phyloP scores from a whole-genome alignment of 2,113 vertebrate genomes.

The Isurus oxyrinchus region DNA sequence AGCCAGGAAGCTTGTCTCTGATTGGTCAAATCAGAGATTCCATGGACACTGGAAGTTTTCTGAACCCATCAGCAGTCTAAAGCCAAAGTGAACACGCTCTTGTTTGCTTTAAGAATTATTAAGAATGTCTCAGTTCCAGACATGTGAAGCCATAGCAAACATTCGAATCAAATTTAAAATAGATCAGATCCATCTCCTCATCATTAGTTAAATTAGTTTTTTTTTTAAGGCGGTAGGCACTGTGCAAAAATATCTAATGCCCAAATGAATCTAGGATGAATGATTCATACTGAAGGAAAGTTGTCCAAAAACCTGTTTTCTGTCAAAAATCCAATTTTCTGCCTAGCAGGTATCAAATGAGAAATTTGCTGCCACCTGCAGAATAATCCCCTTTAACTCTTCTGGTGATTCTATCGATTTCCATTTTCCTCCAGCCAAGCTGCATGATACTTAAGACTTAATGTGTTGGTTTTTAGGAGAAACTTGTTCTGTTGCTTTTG shows the following conservation, averaged over 20 bases:
- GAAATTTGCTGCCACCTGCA: slow-evolving; percentile 1
- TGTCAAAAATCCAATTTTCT: slow-evolving; percentile 7
- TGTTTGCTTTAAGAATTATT: neutral
- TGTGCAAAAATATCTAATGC: neutral
- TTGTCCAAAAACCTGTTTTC: neutral
- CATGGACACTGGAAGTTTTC: neutral
- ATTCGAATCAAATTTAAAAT: neutral
- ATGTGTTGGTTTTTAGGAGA: neutral
- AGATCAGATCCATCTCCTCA: neutral
- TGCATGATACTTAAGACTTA: neutral
- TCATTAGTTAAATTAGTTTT: neutral
- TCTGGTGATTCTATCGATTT: slow-evolving; percentile 10
- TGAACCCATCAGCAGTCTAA: neutral
- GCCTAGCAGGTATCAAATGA: slow-evolving; percentile 15
- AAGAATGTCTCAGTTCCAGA: neutral
- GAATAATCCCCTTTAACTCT: slow-evolving; percentile 3
- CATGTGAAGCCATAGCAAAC: neutral
- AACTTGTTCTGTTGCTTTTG: neutral
- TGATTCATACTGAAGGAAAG: neutral
- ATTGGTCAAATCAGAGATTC: neutral
- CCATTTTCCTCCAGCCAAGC: neutral
- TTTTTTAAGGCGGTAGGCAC: neutral
- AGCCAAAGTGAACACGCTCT: neutral
- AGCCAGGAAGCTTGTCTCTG: too few species aligned
- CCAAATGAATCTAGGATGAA: neutral